Base-by-base conservation (phyloP, 2,113 vertebrate genomes). In the Elephas maximus region DNA sequence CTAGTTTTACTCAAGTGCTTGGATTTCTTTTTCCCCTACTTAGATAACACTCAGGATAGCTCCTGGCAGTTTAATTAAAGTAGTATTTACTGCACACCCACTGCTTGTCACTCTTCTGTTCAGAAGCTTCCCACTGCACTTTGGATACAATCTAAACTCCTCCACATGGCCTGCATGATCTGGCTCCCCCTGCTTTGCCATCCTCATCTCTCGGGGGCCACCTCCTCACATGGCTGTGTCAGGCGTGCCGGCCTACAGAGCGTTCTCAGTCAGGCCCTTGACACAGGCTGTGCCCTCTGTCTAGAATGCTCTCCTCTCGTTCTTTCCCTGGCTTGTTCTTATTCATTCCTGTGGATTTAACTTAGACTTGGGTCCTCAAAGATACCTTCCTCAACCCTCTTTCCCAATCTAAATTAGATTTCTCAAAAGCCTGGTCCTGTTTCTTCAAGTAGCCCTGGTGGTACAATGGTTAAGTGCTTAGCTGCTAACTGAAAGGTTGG, bases 21-120 rank as follows among this genome's bases (percentile, higher is more conserved):
- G 45, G 37, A 30, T 45, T 57, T 78, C 57, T 81, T 85, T 92
- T 37, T 8, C 24, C n/a, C 41, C 65, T 26, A 24, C 86, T 94
- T 97, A 95, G 0, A 0, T 85, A 96, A 93, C 33, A 69, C 88
- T 93, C 41, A 90, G 77, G 76, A 48, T 84, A 18, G 90, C 84
- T 96, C 44, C 65, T 94, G 65, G 83, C 83, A 87, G 4, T 77
- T 96, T 90, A 94, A 90, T 88, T 87, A 90, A 84, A 94, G 73
- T 23, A 45, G 6, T 87, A 95, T 95, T 95, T 92, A 78, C 48
- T 45, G 48, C 77, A 88, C 90, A 87, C 76, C 79, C 94, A 93
- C 95, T 90, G 37, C 96, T 57, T 95, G 80, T 93, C 93, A 80
- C 53, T 92, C 87, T 91, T 51, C 63, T 79, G 20, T 90, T 90